These are phyloP conservation scores for Myotis myotis DNA, from an alignment of 2,797 vertebrate species.

Conservation along the genomic window DNA sequence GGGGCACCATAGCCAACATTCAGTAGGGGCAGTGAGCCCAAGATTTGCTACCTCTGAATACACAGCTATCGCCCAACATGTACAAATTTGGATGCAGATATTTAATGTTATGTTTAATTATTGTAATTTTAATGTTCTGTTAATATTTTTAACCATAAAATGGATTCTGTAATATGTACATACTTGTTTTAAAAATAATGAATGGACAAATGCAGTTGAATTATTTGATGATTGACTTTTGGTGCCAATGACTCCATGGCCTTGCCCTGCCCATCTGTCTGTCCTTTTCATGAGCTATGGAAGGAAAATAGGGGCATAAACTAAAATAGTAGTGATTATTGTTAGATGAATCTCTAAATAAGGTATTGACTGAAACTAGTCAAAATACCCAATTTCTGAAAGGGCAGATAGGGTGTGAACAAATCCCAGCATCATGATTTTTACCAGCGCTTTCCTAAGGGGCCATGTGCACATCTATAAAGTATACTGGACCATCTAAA, in stretches of 20 bases:
- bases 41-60: neutral
- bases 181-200: conserved; percentile 1
- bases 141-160: neutral
- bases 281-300: neutral
- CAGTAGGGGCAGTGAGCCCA: neutral
- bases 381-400: neutral
- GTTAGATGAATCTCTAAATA: neutral
- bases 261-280: neutral
- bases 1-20: neutral
- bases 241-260: neutral
- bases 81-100: neutral
- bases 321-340: neutral
- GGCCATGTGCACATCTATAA: neutral
- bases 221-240: neutral
- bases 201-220: neutral
- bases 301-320: neutral
- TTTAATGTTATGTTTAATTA: neutral
- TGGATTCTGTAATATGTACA: neutral
- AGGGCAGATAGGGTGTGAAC: neutral
- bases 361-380: neutral
- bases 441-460: neutral
- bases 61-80: neutral
- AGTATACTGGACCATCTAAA: neutral
- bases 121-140: neutral
- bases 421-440: neutral